Base-by-base conservation (phyloP, 2,888 invertebrate species). In the Parasteatoda lunata region DNA sequence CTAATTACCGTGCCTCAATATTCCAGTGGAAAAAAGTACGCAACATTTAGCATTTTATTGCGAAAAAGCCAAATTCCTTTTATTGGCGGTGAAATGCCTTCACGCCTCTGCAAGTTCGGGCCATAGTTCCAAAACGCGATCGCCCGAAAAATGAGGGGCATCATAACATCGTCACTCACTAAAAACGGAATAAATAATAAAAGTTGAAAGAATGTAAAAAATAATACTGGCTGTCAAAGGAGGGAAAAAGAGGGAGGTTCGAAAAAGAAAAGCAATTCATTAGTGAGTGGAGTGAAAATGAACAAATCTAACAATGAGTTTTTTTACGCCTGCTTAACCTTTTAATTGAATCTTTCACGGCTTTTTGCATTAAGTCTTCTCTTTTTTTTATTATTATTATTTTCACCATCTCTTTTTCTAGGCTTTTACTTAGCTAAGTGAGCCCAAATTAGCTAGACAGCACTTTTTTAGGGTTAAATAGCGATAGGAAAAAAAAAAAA, bases 241-340 rank as follows among this genome's bases (percentile, higher is more conserved):
- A 73, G 59, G 30, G 59, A 7, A 73, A 66, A 66, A 68, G 68
- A 66, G 66, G 66, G 30, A 47, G 15, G 15, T 5, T 15, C 30
- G 15, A 77, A 65, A 82, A 71, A 83, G 65, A 77, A 71, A 77
- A 78, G 77, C 84, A 71, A 84, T 84, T 84, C 84, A 84, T 84
- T 84, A 84, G 77, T 66, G 84, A 65, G 77, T 65, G 71, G 78
- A 84, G 84, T 84, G 84, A 84, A 84, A 84, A 84, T 77, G 84
- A 84, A 77, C 84, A 84, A 84, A 84, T 84, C 84, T 71, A 84
- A 84, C 84, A 84, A 84, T 84, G 83, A 76, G 72, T 84, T 84
- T 84, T 84, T 83, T 84, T 84, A 72, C 78, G 84, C 84, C 78
- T 79, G 84, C 78, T 84, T 84, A 84, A 84, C 84, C 84, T 84